Conservation (phyloP, 1,140 invertebrate genomes). For the Cherax destructor region DNA sequence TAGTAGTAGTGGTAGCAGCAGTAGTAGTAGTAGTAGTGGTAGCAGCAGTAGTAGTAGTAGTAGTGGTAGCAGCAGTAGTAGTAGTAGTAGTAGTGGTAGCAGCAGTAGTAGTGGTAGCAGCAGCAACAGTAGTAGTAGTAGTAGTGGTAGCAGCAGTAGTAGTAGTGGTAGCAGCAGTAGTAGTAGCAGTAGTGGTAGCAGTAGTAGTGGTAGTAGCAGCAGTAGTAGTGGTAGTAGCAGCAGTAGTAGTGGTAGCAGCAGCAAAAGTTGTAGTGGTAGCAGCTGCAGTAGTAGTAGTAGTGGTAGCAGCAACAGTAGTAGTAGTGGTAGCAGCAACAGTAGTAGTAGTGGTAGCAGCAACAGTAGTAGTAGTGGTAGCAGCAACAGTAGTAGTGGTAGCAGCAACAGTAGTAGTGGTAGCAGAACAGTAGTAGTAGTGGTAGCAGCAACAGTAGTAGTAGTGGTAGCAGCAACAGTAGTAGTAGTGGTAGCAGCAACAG, state of each 20-base stretch:
- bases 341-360: background rate
- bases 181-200: conserved; percentile 12
- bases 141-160: too few relatives aligned
- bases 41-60: background rate
- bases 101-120: background rate
- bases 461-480: too few relatives aligned
- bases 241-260: too few relatives aligned
- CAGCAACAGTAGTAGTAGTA: background rate
- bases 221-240: background rate
- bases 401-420: too few relatives aligned
- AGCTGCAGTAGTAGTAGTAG: too few relatives aligned
- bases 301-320: background rate
- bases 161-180: background rate
- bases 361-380: background rate
- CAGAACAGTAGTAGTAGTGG: too few relatives aligned
- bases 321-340: background rate
- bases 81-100: background rate
- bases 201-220: conserved; percentile 14
- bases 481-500: too few relatives aligned
- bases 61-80: background rate
- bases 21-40: background rate
- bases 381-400: background rate
- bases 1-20: background rate
- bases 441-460: too few relatives aligned
- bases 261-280: too few relatives aligned